phyloP scores from a whole-genome alignment of 2,888 invertebrate species.

The Rambutsinella grinnellia region DNA sequence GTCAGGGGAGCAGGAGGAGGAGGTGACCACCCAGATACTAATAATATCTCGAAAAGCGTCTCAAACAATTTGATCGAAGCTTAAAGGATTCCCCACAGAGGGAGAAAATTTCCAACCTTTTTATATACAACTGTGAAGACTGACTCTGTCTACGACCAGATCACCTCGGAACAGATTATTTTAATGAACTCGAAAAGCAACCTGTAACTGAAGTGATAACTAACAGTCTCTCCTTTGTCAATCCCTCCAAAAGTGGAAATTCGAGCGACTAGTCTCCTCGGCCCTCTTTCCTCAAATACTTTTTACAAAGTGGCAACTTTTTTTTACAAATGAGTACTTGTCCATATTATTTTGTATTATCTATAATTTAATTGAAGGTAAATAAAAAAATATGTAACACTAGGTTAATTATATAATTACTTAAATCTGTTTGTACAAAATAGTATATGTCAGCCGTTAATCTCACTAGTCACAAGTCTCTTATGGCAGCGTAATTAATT shows the following conservation, averaged over 20 bases:
- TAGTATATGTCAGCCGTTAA: slow-evolving; percentile 19
- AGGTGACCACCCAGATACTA: slow-evolving; percentile 37
- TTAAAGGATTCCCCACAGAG: slow-evolving; percentile 21
- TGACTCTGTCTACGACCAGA: slow-evolving; percentile 4
- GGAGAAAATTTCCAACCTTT: too few species aligned
- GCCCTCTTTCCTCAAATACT: background rate
- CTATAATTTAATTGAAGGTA: too few species aligned
- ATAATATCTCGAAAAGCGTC: slow-evolving; percentile 42
- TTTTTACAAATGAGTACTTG: background rate
- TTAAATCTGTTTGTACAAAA: too few species aligned
- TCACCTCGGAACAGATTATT: background rate
- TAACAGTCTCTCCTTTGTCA: background rate
- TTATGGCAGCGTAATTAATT: slow-evolving; percentile 18
- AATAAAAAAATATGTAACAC: too few species aligned
- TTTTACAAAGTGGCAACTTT: background rate
- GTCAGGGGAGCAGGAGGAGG: too few species aligned
- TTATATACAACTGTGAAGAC: slow-evolving; percentile 24
- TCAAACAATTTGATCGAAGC: slow-evolving; percentile 40
- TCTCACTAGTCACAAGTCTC: slow-evolving; percentile 32
- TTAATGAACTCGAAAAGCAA: slow-evolving; percentile 16
- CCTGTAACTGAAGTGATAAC: background rate
- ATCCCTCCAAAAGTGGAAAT: background rate
- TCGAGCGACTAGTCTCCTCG: background rate
- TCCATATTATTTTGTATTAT: too few species aligned
- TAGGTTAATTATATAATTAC: too few species aligned